Base-by-base conservation (phyloP, 2,888 invertebrate genomes). In the Drosophila vallismaia region DNA sequence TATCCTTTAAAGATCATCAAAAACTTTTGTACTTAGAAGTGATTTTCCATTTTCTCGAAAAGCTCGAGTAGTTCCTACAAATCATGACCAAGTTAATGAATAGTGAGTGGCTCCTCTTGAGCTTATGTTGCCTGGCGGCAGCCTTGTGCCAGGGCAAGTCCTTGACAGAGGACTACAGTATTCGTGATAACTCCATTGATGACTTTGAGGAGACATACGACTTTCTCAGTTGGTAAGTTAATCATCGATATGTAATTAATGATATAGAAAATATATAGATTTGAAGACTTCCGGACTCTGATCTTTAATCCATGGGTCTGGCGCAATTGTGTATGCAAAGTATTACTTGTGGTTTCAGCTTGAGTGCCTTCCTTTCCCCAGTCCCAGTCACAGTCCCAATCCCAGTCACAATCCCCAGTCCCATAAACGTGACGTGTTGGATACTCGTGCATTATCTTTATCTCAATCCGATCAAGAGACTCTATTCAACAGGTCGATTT, bases 171-270 rank as follows among this genome's bases (percentile, higher is more conserved):
- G 28, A 44, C 62, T 1, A 76, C 8, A 64, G 51, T 29, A 45
- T 36, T n/a, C 5, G n/a, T 4, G 5, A 45, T 0, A 85, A 83
- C 42, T 60, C 62, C 9, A 76, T 79, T 60, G 62, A 19, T 19
- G 74, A 62, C 42, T 60, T 68, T 36, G 70, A 60, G 46, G 50
- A 74, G 10, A 40, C 50, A n/a, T 66, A 64, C 24, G 59, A 77
- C 19, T 78, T 86, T 29, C 50, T 71, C 7, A 67, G 85, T 31
- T 90, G 90, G 90, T 90, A 89, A 91, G 90, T 89, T 24, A 40
- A 40, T n/a, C 36, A 36, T 36, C 5, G 6, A 2, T 1, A n/a
- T n/a, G n/a, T 4, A 36, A 36, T 36, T 36, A 5, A n/a, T 36
- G 36, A 28, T 5, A 5, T 6, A 10, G 33, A 44, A 44, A 24